Percentiles rank a stretch among this genome's conserved stretches.
phyloP scores from a whole-genome alignment of 2,888 invertebrate genomes.

The Cheilosia vulpina region DNA sequence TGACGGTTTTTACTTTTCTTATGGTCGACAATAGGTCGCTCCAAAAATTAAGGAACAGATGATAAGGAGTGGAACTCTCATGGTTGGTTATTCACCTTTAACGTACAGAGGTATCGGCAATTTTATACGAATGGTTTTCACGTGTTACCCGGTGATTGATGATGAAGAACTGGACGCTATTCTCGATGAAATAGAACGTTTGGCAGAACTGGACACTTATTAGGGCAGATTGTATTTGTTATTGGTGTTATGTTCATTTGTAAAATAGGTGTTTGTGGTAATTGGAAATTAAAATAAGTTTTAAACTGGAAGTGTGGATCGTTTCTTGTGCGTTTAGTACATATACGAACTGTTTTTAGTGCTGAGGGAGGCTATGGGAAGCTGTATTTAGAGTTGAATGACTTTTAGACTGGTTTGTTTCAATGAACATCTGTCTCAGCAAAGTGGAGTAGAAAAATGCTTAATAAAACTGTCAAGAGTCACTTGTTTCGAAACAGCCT shows the following conservation, averaged over 20 bases:
- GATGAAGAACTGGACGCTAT: constrained; percentile 86
- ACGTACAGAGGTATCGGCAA: constrained; percentile 86
- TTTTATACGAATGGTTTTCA: constrained; percentile 90
- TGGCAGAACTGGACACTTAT: constrained; percentile 83
- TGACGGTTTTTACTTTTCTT: neutral
- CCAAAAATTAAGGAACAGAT: constrained; percentile 89
- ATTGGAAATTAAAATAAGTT: constrained; percentile 48
- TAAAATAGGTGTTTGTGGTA: constrained; percentile 28
- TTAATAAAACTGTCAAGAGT: no score
- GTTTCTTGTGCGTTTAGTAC: no score
- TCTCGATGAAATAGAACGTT: constrained; percentile 87
- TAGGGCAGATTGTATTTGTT: constrained; percentile 4
- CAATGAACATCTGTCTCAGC: no score
- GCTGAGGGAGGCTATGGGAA: no score
- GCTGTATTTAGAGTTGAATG: no score
- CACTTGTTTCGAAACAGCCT: no score
- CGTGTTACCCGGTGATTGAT: constrained; percentile 88
- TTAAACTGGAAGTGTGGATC: neutral
- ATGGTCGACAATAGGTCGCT: constrained; percentile 84
- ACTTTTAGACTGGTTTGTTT: no score
- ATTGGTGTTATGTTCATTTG: neutral
- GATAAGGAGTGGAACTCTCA: constrained; percentile 87
- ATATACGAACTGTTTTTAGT: no score
- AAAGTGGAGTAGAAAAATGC: no score
- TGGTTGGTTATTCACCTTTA: constrained; percentile 91